phyloP scores from a whole-genome alignment of 2,888 invertebrate species.

The Troilus luridus region DNA sequence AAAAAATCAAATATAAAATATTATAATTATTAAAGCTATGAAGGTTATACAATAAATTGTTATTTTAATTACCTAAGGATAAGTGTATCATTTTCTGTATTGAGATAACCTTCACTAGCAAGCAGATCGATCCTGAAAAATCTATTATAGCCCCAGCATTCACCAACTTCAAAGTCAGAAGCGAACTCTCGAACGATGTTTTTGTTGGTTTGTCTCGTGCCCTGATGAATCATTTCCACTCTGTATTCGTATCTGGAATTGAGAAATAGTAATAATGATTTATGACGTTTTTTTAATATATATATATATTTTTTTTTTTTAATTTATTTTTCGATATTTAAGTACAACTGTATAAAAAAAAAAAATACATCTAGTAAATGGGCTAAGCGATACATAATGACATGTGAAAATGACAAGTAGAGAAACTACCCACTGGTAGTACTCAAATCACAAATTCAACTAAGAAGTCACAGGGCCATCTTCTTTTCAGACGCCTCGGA shows the following conservation, averaged over 20 bases:
- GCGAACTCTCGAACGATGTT: conserved; percentile 95
- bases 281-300: background rate
- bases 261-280: background rate
- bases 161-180: conserved; percentile 95
- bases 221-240: conserved; percentile 95
- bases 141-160: conserved; percentile 96
- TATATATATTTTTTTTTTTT: too few relatives aligned
- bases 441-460: too few relatives aligned
- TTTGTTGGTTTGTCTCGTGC: conserved; percentile 81
- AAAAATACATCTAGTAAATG: too few relatives aligned
- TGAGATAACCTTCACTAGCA: conserved; percentile 91
- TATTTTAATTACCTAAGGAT: conserved; percentile 77
- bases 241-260: conserved; percentile 86
- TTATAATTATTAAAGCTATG: background rate
- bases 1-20: background rate
- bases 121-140: conserved; percentile 92
- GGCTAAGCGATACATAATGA: too few relatives aligned
- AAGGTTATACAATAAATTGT: background rate
- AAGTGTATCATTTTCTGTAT: conserved; percentile 86
- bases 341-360: too few relatives aligned
- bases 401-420: too few relatives aligned
- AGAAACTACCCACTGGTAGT: too few relatives aligned
- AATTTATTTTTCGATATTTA: too few relatives aligned
- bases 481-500: too few relatives aligned
- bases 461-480: too few relatives aligned